Evolutionary conservation across 2,888 invertebrate genomes (phyloP).

Genomic region (Mythimna albipuncta): DNA sequence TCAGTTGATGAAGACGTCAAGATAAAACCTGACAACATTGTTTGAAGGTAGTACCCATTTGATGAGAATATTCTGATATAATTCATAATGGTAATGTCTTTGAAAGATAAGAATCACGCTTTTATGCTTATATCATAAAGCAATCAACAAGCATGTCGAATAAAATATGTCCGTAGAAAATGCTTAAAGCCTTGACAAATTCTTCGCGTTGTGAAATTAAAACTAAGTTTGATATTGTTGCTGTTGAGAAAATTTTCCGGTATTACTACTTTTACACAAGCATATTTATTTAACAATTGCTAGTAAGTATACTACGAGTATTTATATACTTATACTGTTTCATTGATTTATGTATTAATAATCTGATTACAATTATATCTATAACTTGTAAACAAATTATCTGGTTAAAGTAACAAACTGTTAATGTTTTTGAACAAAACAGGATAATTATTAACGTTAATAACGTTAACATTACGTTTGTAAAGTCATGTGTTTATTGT

Average conservation of each 20-base stretch:
- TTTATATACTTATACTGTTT: no score
- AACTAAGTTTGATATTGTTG: conserved; percentile 5
- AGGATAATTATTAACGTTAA: conserved; percentile 18
- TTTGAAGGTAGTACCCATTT: conserved; percentile 56
- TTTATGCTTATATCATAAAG: conserved; percentile 34
- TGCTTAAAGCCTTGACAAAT: conserved; percentile 10
- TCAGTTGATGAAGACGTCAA: conserved; percentile 75
- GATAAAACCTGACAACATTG: conserved; percentile 70
- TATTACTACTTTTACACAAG: not conserved
- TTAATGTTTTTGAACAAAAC: conserved; percentile 25
- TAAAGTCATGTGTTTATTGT: no score
- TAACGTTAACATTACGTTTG: no score
- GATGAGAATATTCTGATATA: conserved; percentile 52
- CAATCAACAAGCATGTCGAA: conserved; percentile 30
- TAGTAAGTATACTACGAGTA: no score
- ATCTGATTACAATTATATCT: no score
- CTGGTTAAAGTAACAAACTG: not conserved
- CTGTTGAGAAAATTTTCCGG: conserved; percentile 1
- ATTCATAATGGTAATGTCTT: conserved; percentile 47
- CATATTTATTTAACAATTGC: no score
- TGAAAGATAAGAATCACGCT: conserved; percentile 42
- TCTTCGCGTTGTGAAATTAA: conserved; percentile 12
- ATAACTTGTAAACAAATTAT: not conserved
- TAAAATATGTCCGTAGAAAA: conserved; percentile 14
- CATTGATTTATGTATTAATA: no score